A percentile compares a stretch with the other conserved stretches of the same genome.
These are phyloP conservation scores for Agraylea sexmaculata DNA, from an alignment of 1,140 invertebrate species.

Conservation along the genomic window DNA sequence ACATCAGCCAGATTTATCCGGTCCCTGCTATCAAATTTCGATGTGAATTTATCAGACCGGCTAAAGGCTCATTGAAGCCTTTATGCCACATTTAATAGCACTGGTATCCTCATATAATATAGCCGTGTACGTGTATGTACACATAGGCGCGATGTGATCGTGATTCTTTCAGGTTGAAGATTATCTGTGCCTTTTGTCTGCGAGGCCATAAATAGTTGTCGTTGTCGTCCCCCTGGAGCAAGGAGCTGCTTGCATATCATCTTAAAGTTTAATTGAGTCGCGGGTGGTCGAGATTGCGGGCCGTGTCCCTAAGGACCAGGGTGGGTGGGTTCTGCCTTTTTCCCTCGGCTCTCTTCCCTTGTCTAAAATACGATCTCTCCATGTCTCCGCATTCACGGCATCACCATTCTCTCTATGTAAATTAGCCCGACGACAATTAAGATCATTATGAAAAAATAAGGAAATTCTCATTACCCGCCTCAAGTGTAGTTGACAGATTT, in stretches of 20 bases:
- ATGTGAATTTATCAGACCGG: slow-evolving; percentile 15
- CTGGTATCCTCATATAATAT: too few relatives aligned
- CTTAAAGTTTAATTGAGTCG: slow-evolving; percentile 61
- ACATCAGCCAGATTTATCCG: too few relatives aligned
- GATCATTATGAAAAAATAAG: too few relatives aligned
- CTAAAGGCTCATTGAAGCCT: slow-evolving; percentile 6
- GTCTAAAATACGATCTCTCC: background rate
- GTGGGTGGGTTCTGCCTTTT: too few relatives aligned
- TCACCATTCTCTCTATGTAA: too few relatives aligned
- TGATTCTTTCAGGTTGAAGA: too few relatives aligned
- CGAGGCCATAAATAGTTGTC: slow-evolving; percentile 13
- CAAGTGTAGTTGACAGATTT: too few relatives aligned
- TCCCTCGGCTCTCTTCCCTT: too few relatives aligned
- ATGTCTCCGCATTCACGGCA: background rate
- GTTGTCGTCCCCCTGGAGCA: slow-evolving; percentile 5
- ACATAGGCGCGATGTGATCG: too few relatives aligned
- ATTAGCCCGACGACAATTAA: too few relatives aligned
- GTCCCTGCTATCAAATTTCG: slow-evolving; percentile 16
- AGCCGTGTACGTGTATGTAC: too few relatives aligned
- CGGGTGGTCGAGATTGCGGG: slow-evolving; percentile 42
- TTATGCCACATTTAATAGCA: slow-evolving; percentile 14
- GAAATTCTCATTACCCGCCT: too few relatives aligned
- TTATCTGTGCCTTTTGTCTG: slow-evolving; percentile 1
- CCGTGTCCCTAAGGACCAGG: slow-evolving; percentile 26
- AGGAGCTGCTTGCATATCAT: slow-evolving; percentile 47